Base-by-base conservation (phyloP, 92 coral and sea anemone genomes). In the Pocillopora meandrina region DNA sequence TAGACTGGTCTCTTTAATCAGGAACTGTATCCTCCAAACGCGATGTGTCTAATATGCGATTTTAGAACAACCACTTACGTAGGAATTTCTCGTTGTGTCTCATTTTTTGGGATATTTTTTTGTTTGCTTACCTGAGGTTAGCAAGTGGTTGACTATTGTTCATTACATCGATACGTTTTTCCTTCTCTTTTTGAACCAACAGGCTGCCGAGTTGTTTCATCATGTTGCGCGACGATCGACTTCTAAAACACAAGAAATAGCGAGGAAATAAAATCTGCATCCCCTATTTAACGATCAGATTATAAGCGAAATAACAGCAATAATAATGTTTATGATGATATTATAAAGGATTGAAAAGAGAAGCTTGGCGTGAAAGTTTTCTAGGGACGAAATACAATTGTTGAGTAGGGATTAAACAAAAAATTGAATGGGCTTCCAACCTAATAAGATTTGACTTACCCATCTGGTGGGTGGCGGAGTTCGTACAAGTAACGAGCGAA, bases 401-500 rank as follows among this genome's bases (percentile, higher is more conserved):
- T 42, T 42, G 52, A 42, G 4, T 42, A 42, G 8, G 8, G 52
- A 42, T 3, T 3, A 42, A 42, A 7, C 8, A 26, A 42, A 42
- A 42, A 3, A 42, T 42, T 42, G 52, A 42, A 42, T 7, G 4
- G 8, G 52, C 52, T 42, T 42, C 52, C 8, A 42, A 42, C 52
- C 5, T 26, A 66, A 66, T 12, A 23, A 12, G 16, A 17, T 3
- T 67, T 19, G 9, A 90, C 96, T 66, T 69, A 93, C 96, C 84
- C 90, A 42, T 63, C 78, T 31, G 92, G 82, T 12, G 98, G 98
- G 67, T 94, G 91, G 26, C 95, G 85, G 36, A 94, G 84, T 35
- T 94, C 98, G 76, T 92, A 94, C 55, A 94, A 90, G 63, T 94
- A 89, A 14, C 95, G 98, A 36, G 98, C 98, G 71, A 92, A 92